Percentiles rank a stretch among this genome's conserved stretches.
These are phyloP conservation scores for Dioctria rufipes DNA, from an alignment of 2,888 invertebrate species.

Conservation along the genomic window DNA sequence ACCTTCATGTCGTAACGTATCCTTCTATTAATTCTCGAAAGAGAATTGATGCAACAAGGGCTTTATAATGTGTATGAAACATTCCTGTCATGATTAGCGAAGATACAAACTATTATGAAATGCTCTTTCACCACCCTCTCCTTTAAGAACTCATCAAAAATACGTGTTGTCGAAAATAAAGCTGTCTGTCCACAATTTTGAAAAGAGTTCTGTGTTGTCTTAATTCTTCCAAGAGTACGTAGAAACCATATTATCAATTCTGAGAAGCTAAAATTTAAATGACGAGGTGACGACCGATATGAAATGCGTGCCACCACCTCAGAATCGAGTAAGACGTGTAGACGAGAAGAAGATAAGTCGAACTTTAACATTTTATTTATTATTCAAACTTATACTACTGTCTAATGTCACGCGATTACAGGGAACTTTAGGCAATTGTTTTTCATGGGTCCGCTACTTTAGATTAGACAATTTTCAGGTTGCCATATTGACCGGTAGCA, in stretches of 20 bases:
- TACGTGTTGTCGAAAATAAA: neutral
- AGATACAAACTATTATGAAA: constrained; percentile 64
- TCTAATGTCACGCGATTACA: constrained; percentile 34
- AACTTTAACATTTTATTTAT: constrained; percentile 20
- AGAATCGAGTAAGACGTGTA: constrained; percentile 5
- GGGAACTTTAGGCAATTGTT: neutral
- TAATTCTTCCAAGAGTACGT: constrained; percentile 27
- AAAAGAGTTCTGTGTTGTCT: constrained; percentile 22
- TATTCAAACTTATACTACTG: constrained; percentile 18
- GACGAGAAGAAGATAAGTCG: constrained; percentile 16
- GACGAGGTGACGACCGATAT: constrained; percentile 30
- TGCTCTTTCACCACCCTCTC: constrained; percentile 58
- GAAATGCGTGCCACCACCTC: constrained; percentile 9
- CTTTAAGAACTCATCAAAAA: constrained; percentile 26
- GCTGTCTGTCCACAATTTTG: neutral
- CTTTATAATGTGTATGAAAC: constrained; percentile 35
- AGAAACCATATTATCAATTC: constrained; percentile 22
- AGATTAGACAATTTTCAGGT: constrained; percentile 54
- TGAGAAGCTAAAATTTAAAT: neutral
- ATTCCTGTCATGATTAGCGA: constrained; percentile 46
- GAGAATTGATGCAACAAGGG: constrained; percentile 48
- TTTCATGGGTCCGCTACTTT: constrained; percentile 1
- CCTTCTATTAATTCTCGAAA: constrained; percentile 16
- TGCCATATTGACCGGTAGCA: constrained; percentile 46
- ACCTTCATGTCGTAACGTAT: constrained; percentile 51